Base-by-base conservation (phyloP, 1,140 invertebrate species). In the Drosophila sucinea region DNA sequence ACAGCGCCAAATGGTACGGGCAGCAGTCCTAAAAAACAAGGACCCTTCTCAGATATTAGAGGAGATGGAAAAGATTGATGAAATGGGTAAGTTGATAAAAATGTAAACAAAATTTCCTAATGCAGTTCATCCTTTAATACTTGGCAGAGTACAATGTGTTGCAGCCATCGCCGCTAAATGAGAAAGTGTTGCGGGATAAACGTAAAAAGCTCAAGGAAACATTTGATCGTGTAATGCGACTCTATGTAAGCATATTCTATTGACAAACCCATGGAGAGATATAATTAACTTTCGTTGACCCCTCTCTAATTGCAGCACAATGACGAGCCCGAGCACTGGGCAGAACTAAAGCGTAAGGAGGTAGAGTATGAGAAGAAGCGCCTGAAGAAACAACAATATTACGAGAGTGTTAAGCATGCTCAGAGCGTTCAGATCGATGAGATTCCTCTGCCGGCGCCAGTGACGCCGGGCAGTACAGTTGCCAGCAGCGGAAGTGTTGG, bases 21-120 rank as follows among this genome's bases (percentile, higher is more conserved):
- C 97, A 67, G 98, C 98, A 63, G 98, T 99, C n/a, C 93, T 99
- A 0, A 99, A 99, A 94, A 98, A 98, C 91, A 99, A 99, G 94
- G 98, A 99, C 95, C 98, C 98, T 6, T 93, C 95, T 66, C 97
- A 98, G 92, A 95, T 99, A 62, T 94, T 99, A 35, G 95, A 97
- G 92, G 98, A 99, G 93, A 95, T 99, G 94, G 98, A 99, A 92
- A 97, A 98, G 93, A 98, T 99, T 91, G 98, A 99, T 95, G 96
- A 98, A 94, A 98, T 99, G 97, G 97, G 97, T 98, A 94, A 90
- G 91, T 90, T 84, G 82, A 64, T 5, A 27, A 60, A 0, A 41
- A 17, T 17, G 2, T 10, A 7, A 5, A 23, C 41, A 3, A 8
- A 1, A 4, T 55, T 17, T 17, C 17, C 17, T 67, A 25, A 40